A percentile compares a stretch with the other conserved stretches of the same genome.
Evolutionary conservation across 2,888 invertebrate species (phyloP).

Genomic region (Baronia brevicornis): DNA sequence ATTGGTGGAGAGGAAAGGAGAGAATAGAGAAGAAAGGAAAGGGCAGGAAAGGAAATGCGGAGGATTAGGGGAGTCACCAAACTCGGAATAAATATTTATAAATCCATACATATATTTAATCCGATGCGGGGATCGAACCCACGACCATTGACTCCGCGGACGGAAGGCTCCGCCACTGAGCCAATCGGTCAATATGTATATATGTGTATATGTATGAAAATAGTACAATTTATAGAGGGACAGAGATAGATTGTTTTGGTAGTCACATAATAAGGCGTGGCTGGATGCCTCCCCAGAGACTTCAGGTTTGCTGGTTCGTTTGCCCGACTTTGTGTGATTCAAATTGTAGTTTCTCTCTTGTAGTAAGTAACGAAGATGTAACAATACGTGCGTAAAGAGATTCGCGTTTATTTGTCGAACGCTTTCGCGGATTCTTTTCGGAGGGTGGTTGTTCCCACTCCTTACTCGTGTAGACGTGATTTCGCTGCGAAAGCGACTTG

Average conservation of each 20-base stretch:
- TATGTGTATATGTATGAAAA: too few relatives aligned
- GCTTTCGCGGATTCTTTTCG: constrained; percentile 49
- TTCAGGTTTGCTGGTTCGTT: constrained; percentile 63
- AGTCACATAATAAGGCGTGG: constrained; percentile 40
- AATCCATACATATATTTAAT: too few relatives aligned
- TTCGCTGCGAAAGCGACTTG: constrained; percentile 54
- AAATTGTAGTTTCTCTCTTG: constrained; percentile 63
- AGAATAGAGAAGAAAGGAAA: too few relatives aligned
- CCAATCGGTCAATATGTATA: too few relatives aligned
- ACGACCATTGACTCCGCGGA: too few relatives aligned
- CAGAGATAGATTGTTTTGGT: constrained; percentile 32
- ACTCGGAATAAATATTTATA: too few relatives aligned
- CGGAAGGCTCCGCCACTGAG: too few relatives aligned
- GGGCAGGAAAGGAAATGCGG: too few relatives aligned
- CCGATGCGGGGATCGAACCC: too few relatives aligned
- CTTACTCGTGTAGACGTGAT: constrained; percentile 54
- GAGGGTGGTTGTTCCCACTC: constrained; percentile 45
- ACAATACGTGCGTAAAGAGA: constrained; percentile 67
- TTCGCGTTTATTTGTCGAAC: constrained; percentile 45
- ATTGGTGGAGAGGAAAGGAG: too few relatives aligned
- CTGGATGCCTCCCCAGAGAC: constrained; percentile 45
- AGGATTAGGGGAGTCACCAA: too few relatives aligned
- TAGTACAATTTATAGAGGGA: constrained; percentile 8
- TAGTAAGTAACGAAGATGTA: constrained; percentile 62
- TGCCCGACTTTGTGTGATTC: constrained; percentile 59